Evolutionary conservation across 2,113 vertebrate genomes (phyloP).

Genomic region (Bombycilla garrulus): DNA sequence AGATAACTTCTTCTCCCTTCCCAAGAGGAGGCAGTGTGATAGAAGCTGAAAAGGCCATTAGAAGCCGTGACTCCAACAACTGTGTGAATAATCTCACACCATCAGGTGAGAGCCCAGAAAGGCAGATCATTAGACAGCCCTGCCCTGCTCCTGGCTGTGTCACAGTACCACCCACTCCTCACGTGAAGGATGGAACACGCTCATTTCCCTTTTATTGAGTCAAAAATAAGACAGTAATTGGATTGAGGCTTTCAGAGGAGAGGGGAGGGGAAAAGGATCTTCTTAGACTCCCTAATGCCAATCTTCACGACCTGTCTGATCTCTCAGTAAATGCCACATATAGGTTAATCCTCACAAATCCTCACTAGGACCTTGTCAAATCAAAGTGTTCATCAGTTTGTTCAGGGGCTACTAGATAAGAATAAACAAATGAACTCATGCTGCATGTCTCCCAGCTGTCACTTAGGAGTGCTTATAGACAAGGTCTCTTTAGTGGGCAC

Average conservation of each 20-base stretch:
- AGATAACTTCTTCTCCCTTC: not conserved
- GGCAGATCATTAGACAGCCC: not conserved
- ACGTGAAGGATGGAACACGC: not conserved
- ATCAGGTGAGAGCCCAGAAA: not conserved
- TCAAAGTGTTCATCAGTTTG: constrained; percentile 50
- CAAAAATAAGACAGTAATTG: constrained; percentile 84
- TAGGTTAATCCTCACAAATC: constrained; percentile 85
- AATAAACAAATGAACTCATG: constrained; percentile 45
- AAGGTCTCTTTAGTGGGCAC: not conserved
- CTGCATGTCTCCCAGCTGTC: not conserved
- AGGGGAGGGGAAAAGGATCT: constrained; percentile 67
- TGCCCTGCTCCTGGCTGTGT: not conserved
- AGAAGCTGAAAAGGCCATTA: not conserved
- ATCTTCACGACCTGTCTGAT: constrained; percentile 77
- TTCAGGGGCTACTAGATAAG: not conserved
- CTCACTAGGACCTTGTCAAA: constrained; percentile 57
- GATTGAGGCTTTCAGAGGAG: constrained; percentile 75
- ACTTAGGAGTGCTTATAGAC: not conserved
- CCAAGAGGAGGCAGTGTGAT: not conserved
- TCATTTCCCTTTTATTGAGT: constrained; percentile 64
- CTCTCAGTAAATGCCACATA: constrained; percentile 71
- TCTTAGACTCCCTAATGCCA: constrained; percentile 77
- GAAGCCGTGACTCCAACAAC: not conserved
- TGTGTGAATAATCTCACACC: not conserved
- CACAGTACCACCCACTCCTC: not conserved